Evolutionary conservation across 1,140 invertebrate species (phyloP).

Genomic region (Philopotamus ludificatus): DNA sequence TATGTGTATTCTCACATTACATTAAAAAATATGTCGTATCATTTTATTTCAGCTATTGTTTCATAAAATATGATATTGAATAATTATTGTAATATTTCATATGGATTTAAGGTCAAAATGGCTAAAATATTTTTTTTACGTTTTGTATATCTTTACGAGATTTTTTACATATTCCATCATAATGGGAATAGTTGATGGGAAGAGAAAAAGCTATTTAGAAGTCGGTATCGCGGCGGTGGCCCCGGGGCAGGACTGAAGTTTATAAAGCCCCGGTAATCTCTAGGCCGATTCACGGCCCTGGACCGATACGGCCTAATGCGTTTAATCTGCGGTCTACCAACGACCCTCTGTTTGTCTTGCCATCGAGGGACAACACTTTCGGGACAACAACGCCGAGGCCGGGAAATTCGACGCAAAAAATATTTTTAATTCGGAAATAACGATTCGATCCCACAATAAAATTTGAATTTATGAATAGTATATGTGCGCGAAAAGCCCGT

Average conservation of each 20-base stretch:
- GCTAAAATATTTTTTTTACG: no score
- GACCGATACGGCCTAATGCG: slow-evolving; percentile 24
- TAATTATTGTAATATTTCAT: no score
- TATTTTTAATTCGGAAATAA: no score
- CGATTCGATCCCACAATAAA: slow-evolving; percentile 28
- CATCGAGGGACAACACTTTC: slow-evolving; percentile 27
- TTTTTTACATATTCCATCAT: background rate
- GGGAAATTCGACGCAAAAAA: no score
- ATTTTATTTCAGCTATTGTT: no score
- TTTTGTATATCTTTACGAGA: no score
- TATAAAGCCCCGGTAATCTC: slow-evolving; percentile 32
- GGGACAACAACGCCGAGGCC: background rate
- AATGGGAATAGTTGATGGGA: slow-evolving; percentile 9
- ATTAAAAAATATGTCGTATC: no score
- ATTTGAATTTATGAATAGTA: slow-evolving; percentile 39
- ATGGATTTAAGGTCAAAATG: no score
- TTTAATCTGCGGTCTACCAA: slow-evolving; percentile 30
- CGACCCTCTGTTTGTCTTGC: slow-evolving; percentile 32
- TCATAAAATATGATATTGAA: no score
- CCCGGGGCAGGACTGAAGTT: slow-evolving; percentile 16
- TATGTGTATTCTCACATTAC: no score
- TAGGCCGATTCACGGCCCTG: slow-evolving; percentile 24
- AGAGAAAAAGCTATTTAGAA: slow-evolving; percentile 25
- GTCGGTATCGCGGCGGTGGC: slow-evolving; percentile 7
- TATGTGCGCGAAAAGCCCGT: background rate